phyloP scores from a whole-genome alignment of 2,888 invertebrate genomes.

The Lypha dubia region DNA sequence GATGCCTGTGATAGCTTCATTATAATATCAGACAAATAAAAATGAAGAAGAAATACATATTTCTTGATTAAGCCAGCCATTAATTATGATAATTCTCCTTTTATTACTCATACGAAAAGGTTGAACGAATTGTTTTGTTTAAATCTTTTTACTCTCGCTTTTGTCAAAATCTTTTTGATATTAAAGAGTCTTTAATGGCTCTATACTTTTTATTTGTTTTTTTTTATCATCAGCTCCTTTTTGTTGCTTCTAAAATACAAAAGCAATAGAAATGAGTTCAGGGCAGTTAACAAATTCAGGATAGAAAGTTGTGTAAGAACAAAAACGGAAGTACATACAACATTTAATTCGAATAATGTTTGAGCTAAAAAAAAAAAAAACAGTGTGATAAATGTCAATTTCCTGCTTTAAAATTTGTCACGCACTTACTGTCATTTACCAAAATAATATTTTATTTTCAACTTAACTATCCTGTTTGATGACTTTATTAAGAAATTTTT shows the following conservation, averaged over 20 bases:
- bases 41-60: slow-evolving; percentile 76
- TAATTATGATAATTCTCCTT: slow-evolving; percentile 81
- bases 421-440: slow-evolving; percentile 60
- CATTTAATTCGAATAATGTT: slow-evolving; percentile 65
- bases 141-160: slow-evolving; percentile 14
- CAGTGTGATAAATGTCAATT: slow-evolving; percentile 80
- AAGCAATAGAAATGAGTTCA: slow-evolving; percentile 80
- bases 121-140: slow-evolving; percentile 74
- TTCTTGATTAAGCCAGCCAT: slow-evolving; percentile 80
- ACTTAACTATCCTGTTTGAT: slow-evolving; percentile 67
- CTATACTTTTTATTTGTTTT: slow-evolving; percentile 1
- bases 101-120: slow-evolving; percentile 68
- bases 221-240: background rate
- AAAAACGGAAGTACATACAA: slow-evolving; percentile 51
- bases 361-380: slow-evolving; percentile 55
- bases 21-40: slow-evolving; percentile 70
- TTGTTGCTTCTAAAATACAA: slow-evolving; percentile 39
- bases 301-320: slow-evolving; percentile 42
- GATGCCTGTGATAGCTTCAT: slow-evolving; percentile 76
- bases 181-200: slow-evolving; percentile 35
- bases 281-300: slow-evolving; percentile 72
- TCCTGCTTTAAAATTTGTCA: slow-evolving; percentile 79
- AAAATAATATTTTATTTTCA: slow-evolving; percentile 4
- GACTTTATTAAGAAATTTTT: slow-evolving; percentile 51
- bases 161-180: slow-evolving; percentile 21